Conservation (phyloP, 1,140 invertebrate species). For the Aradophagus sp. region DNA sequence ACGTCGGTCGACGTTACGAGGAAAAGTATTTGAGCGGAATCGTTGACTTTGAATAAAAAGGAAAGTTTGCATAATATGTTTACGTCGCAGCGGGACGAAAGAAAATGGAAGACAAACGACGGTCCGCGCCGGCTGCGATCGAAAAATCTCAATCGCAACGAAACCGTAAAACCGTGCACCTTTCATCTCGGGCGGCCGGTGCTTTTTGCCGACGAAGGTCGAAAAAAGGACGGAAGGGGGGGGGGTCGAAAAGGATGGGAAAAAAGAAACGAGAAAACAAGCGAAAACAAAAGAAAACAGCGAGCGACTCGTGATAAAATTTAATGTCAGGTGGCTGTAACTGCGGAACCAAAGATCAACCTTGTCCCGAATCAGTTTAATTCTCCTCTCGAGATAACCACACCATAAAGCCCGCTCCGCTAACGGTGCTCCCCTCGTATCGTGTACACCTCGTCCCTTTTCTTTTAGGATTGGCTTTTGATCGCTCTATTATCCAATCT, state of each 20-base stretch:
- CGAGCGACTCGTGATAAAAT: constrained; percentile 56
- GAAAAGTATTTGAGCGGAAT: constrained; percentile 27
- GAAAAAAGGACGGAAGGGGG: no score
- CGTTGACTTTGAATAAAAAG: constrained; percentile 40
- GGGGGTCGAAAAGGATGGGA: constrained; percentile 23
- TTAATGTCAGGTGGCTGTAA: constrained; percentile 60
- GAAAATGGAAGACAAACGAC: constrained; percentile 47
- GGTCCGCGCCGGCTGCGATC: constrained; percentile 20
- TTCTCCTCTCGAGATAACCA: constrained; percentile 55
- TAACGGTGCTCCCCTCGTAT: constrained; percentile 39
- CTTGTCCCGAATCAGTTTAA: constrained; percentile 57
- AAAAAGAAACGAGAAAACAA: no score
- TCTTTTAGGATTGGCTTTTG: constrained; percentile 48
- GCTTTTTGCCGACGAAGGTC: constrained; percentile 39
- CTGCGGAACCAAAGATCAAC: constrained; percentile 56
- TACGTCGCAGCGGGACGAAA: constrained; percentile 34
- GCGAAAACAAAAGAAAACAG: constrained; percentile 34
- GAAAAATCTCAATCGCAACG: constrained; percentile 55
- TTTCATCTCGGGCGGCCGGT: constrained; percentile 55
- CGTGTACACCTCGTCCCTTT: constrained; percentile 31
- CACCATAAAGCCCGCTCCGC: constrained; percentile 42
- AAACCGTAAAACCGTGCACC: constrained; percentile 49
- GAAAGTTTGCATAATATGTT: constrained; percentile 41
- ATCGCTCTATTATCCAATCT: constrained; percentile 52
- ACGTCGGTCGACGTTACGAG: constrained; percentile 3